Evolutionary conservation across 2,113 vertebrate genomes (phyloP).

Genomic region (Crotophaga sulcirostris): DNA sequence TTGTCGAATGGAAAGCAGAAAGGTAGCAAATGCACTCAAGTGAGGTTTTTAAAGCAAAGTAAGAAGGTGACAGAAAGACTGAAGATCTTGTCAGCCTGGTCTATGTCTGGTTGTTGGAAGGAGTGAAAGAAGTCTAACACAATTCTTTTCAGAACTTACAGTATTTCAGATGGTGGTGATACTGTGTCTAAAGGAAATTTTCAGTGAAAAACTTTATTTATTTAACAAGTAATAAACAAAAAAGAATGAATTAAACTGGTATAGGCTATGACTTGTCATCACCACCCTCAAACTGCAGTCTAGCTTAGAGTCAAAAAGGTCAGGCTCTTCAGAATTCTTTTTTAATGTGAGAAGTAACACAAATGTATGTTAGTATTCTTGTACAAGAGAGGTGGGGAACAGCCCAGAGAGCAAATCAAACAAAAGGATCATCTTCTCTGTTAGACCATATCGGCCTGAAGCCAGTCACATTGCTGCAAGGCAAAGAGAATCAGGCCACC

Average conservation of each 20-base stretch:
- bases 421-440: neutral
- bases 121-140: neutral
- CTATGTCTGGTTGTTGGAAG: neutral
- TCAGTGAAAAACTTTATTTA: neutral
- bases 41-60: neutral
- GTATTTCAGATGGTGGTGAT: neutral
- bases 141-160: neutral
- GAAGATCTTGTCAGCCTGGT: neutral
- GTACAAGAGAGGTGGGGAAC: neutral
- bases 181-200: neutral
- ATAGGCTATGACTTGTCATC: neutral
- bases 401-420: neutral
- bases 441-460: neutral
- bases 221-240: neutral
- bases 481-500: neutral
- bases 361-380: neutral
- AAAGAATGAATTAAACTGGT: neutral
- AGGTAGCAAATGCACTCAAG: neutral
- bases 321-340: neutral
- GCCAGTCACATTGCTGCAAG: neutral
- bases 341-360: neutral
- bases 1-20: slow-evolving; percentile 47
- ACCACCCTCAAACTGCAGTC: neutral
- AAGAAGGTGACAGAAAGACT: neutral
- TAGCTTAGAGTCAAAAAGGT: neutral